Conservation (phyloP, 2,797 vertebrate species). For the Alauda arvensis region DNA sequence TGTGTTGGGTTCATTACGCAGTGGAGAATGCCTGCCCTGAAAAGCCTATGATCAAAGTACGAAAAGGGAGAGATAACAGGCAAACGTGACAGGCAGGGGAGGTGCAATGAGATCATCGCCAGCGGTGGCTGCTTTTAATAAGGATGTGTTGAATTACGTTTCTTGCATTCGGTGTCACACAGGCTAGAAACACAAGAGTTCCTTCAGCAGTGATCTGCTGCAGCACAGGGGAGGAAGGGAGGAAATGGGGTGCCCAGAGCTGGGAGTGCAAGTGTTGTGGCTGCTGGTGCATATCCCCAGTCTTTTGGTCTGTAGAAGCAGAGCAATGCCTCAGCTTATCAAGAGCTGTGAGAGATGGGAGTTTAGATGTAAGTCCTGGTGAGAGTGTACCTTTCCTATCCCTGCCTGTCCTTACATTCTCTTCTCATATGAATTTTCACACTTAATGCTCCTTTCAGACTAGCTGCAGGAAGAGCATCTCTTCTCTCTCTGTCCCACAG, state of each 20-base stretch:
- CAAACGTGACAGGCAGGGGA: background rate
- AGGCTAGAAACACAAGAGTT: background rate
- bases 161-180: rapidly evolving
- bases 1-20: background rate
- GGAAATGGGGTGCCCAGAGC: background rate
- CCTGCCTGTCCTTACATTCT: background rate
- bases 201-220: background rate
- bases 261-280: background rate
- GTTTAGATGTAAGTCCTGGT: background rate
- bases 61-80: background rate
- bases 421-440: background rate
- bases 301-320: background rate
- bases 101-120: background rate
- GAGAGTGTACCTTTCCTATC: background rate
- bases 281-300: background rate
- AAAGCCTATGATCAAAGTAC: background rate
- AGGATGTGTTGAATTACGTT: background rate
- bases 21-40: background rate
- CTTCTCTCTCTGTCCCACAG: background rate
- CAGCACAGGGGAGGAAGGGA: background rate
- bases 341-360: background rate
- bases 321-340: background rate
- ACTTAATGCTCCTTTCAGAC: background rate
- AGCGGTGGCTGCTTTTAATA: background rate
- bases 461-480: background rate